Percentiles rank a stretch among this genome's conserved stretches.
phyloP scores from a whole-genome alignment of 2,888 invertebrate species.

The Portevinia maculata region DNA sequence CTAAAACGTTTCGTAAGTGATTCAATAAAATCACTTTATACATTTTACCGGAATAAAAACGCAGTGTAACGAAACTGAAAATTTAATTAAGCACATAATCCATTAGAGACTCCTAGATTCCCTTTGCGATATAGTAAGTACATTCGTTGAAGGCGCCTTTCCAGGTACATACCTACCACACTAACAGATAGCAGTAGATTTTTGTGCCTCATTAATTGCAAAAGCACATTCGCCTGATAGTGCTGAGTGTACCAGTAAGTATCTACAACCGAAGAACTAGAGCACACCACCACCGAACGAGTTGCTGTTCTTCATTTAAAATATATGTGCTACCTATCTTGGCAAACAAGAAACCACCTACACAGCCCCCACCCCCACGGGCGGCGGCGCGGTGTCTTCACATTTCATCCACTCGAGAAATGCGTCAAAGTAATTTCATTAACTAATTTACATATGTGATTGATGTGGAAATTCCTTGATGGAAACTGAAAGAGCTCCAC shows the following conservation, averaged over 20 bases:
- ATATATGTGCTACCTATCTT: constrained; percentile 27
- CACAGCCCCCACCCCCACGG: neutral
- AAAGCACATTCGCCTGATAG: constrained; percentile 26
- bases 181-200: constrained; percentile 5
- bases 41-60: constrained; percentile 1
- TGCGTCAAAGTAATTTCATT: constrained; percentile 73
- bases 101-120: constrained; percentile 53
- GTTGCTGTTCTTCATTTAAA: constrained; percentile 30
- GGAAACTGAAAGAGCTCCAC: constrained; percentile 39
- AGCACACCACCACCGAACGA: neutral
- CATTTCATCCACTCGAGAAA: constrained; percentile 65
- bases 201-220: constrained; percentile 56
- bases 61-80: constrained; percentile 54
- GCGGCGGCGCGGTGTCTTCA: constrained; percentile 8
- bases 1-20: constrained; percentile 42
- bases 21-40: constrained; percentile 47
- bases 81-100: constrained; percentile 73
- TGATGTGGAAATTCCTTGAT: constrained; percentile 69
- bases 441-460: constrained; percentile 74
- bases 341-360: neutral
- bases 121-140: constrained; percentile 16
- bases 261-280: constrained; percentile 4
- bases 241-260: neutral
- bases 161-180: constrained; percentile 2
- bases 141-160: constrained; percentile 29